phyloP scores from a whole-genome alignment of 2,888 invertebrate genomes.

The Apeira syringaria region DNA sequence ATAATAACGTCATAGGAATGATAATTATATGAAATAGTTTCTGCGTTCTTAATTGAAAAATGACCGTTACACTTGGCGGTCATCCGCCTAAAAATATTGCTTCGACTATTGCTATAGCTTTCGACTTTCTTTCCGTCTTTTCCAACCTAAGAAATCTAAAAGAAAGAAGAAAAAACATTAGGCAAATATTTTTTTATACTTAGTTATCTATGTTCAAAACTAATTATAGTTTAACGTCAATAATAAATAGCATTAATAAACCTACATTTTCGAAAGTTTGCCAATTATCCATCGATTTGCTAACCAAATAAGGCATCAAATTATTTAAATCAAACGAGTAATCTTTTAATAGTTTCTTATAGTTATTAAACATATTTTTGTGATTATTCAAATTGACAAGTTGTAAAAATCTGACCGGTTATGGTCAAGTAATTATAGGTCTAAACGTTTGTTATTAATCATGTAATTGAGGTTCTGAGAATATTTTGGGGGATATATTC shows the following conservation, averaged over 20 bases:
- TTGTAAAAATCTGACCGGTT: constrained; percentile 28
- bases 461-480: constrained; percentile 10
- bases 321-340: constrained; percentile 21
- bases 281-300: constrained; percentile 17
- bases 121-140: too few relatives aligned
- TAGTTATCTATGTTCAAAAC: too few relatives aligned
- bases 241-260: constrained; percentile 8
- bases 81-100: too few relatives aligned
- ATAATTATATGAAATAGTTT: too few relatives aligned
- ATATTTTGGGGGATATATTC: constrained; percentile 3
- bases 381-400: constrained; percentile 29
- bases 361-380: constrained; percentile 25
- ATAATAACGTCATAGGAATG: too few relatives aligned
- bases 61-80: too few relatives aligned
- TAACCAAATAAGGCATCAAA: constrained; percentile 31
- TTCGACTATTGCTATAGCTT: too few relatives aligned
- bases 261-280: constrained; percentile 18
- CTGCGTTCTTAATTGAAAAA: too few relatives aligned
- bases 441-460: constrained; percentile 22
- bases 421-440: constrained; percentile 23
- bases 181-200: too few relatives aligned
- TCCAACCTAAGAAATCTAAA: too few relatives aligned
- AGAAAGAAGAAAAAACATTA: too few relatives aligned
- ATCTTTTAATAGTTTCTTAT: constrained; percentile 25
- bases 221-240: too few relatives aligned